Evolutionary conservation across 2,888 invertebrate genomes (phyloP), one percentile per base, ranked within the genome.

Genomic region (Pheosia gnoma): DNA sequence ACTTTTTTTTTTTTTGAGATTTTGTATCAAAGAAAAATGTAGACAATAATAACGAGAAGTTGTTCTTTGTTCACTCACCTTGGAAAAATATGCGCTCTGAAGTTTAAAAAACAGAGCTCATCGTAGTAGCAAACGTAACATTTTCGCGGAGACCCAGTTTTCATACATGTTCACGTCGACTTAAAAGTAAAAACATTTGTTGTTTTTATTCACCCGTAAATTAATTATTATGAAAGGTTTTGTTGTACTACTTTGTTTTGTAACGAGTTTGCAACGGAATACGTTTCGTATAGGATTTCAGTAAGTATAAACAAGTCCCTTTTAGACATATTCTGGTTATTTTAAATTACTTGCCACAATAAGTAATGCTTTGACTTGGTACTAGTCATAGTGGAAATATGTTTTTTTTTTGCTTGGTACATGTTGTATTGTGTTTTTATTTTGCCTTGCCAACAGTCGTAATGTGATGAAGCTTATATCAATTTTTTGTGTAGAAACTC

Each of bases 1-100:
- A 9, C 57, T 45, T 68, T n/a, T 52, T 57, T 59, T 45, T 68
- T n/a, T 52, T 57, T 51, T 72, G 60, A 59, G 58, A 55, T 60
- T 57, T 63, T 7, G 9, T 25, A 51, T 51, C 49, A 49, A 51
- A 25, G 25, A 25, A 25, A 51, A 51, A 4, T 51, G 25, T 25
- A 25, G 25, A 51, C 4, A 25, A 1, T 25, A 25, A 36, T 6
- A 36, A 52, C 6, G 8, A 52, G 38, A 37, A 38, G 53, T 25
- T 37, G 37, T 10, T 38, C 53, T 53, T 53, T 53, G 3, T 37
- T 53, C 11, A 5, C 37, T 25, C 11, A 53, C 53, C 37, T 53
- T 53, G 5, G 36, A 3, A 5, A 53, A 53, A 53, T 38, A 51
- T 53, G 37, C 37, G 53, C 36, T 37, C 37, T 36, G n/a, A 53